A percentile compares a stretch with the other conserved stretches of the same genome.
These are phyloP conservation scores for Brachionus manjavacas DNA, from an alignment of 1,140 invertebrate species.

Conservation along the genomic window DNA sequence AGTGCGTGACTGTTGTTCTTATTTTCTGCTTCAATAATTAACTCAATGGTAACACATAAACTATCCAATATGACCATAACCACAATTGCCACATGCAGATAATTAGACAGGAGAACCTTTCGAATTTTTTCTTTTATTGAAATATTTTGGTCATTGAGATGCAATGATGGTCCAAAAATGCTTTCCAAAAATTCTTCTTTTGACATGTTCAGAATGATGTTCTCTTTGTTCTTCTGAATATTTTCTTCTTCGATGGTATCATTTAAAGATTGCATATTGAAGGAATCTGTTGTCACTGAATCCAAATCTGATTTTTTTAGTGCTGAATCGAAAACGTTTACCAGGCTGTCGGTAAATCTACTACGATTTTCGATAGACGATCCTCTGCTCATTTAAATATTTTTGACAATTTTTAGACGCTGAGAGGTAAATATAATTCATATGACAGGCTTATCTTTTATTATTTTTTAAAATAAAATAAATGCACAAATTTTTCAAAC, in stretches of 20 bases:
- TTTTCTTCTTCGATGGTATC: not conserved
- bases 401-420: not conserved
- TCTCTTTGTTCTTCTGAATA: not conserved
- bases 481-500: not conserved
- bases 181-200: not conserved
- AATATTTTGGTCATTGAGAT: not conserved
- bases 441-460: not conserved
- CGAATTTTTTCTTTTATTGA: not conserved
- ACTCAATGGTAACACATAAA: conserved; percentile 12
- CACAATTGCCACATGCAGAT: conserved; percentile 11
- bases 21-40: conserved; percentile 19
- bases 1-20: not conserved
- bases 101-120: conserved; percentile 3
- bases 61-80: conserved; percentile 8
- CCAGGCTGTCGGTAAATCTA: not conserved
- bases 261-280: not conserved
- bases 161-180: conserved; percentile 12
- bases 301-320: not conserved
- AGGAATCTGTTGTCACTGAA: not conserved
- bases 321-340: not conserved
- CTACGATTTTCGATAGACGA: not conserved
- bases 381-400: not conserved
- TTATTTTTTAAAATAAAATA: not conserved
- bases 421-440: not conserved
- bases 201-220: not conserved